These are phyloP conservation scores for Dinocampus coccinellae DNA, from an alignment of 2,888 invertebrate genomes.

Conservation along the genomic window DNA sequence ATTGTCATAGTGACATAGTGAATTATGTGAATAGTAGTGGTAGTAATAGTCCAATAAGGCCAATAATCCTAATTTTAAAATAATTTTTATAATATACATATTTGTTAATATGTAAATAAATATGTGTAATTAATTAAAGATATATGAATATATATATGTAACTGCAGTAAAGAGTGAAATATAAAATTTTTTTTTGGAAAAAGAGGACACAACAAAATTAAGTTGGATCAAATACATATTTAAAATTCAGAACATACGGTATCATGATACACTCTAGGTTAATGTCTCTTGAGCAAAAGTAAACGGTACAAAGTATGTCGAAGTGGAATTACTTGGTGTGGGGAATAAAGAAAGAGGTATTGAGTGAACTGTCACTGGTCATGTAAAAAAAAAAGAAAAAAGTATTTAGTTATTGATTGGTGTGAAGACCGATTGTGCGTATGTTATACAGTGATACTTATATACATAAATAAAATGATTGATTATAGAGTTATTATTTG, in stretches of 20 bases:
- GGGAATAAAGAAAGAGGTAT: neutral
- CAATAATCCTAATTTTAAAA: too few species aligned
- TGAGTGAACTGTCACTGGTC: neutral
- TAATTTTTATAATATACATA: too few species aligned
- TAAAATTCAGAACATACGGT: neutral
- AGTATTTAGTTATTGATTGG: neutral
- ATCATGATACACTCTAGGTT: neutral
- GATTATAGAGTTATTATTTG: neutral
- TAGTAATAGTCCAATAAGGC: too few species aligned
- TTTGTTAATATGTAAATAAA: neutral
- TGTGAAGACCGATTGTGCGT: neutral
- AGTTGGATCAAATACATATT: neutral
- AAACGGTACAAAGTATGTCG: conserved; percentile 7
- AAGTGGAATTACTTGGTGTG: neutral
- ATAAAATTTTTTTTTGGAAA: too few species aligned
- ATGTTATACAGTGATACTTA: too few species aligned
- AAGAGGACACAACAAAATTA: neutral
- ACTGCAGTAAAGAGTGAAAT: too few species aligned
- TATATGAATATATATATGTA: too few species aligned
- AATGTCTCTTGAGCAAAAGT: neutral
- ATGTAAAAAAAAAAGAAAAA: too few species aligned
- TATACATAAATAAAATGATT: neutral
- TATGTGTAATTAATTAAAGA: neutral
- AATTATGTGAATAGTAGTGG: too few species aligned
- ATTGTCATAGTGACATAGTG: too few species aligned